Evolutionary conservation across 1,140 invertebrate genomes (phyloP).

Genomic region (Diuraphis noxia): DNA sequence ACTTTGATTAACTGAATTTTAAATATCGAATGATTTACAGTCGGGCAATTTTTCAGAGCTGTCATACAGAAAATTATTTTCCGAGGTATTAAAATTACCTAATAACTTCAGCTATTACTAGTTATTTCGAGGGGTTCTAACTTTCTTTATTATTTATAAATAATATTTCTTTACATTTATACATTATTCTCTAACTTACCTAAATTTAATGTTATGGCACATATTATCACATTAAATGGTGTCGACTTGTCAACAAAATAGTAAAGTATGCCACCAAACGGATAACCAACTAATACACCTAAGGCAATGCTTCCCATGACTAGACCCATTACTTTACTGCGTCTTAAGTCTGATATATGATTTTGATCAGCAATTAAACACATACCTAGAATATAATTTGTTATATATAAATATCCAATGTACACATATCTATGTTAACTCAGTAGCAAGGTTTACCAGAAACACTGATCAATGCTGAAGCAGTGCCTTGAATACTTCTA

Average conservation of each 20-base stretch:
- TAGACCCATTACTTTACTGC: slow-evolving; percentile 75
- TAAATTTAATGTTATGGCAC: slow-evolving; percentile 66
- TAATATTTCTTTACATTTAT: neutral
- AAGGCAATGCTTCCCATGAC: slow-evolving; percentile 78
- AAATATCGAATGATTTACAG: too few relatives aligned
- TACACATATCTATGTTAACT: neutral
- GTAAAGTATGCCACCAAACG: slow-evolving; percentile 76
- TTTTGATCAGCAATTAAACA: slow-evolving; percentile 63
- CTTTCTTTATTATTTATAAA: neutral
- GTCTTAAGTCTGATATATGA: slow-evolving; percentile 64
- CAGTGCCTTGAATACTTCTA: slow-evolving; percentile 81
- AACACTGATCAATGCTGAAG: slow-evolving; percentile 79
- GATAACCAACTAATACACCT: slow-evolving; percentile 79
- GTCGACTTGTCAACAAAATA: slow-evolving; percentile 74
- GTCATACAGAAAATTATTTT: neutral
- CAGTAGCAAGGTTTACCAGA: slow-evolving; percentile 64
- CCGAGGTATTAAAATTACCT: neutral
- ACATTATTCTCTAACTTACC: slow-evolving; percentile 62
- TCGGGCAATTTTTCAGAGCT: neutral
- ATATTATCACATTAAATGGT: slow-evolving; percentile 72
- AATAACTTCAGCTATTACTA: too few relatives aligned
- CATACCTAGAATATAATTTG: slow-evolving; percentile 60
- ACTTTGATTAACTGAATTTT: too few relatives aligned
- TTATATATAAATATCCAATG: neutral
- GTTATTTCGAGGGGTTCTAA: neutral